Percentiles rank a stretch among this genome's conserved stretches.
phyloP scores from a whole-genome alignment of 2,113 vertebrate genomes.

The Euleptes europaea region DNA sequence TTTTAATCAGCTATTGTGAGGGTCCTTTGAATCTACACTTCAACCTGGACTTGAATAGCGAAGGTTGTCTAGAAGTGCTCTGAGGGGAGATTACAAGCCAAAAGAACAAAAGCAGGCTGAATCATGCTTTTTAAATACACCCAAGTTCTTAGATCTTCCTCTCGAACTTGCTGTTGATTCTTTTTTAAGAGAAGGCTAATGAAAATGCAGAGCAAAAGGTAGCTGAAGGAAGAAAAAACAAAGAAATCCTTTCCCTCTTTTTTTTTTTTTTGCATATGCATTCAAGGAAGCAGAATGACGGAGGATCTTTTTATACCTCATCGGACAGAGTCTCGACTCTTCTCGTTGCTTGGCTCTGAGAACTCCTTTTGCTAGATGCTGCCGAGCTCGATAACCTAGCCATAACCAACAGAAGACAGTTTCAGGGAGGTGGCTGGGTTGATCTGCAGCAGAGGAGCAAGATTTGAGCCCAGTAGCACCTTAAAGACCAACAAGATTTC shows the following conservation, averaged over 20 bases:
- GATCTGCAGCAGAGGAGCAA: no score
- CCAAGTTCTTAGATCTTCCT: background rate
- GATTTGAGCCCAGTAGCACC: no score
- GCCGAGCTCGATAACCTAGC: conserved; percentile 54
- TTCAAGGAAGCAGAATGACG: background rate
- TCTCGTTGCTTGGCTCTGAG: conserved; percentile 80
- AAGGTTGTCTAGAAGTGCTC: no score
- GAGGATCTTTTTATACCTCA: conserved; percentile 73
- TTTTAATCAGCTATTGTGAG: no score
- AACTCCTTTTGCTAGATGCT: conserved; percentile 66
- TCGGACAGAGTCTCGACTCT: conserved; percentile 85
- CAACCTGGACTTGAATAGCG: no score
- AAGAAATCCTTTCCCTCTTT: background rate
- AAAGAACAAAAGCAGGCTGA: no score
- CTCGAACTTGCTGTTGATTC: background rate
- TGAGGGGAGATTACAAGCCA: no score
- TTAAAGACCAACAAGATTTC: no score
- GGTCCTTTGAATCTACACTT: no score
- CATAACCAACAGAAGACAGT: background rate
- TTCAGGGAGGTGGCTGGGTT: no score
- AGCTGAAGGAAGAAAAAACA: background rate
- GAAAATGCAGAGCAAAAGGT: background rate
- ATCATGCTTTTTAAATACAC: background rate
- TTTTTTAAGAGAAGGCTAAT: background rate
- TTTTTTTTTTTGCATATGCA: background rate